Evolutionary conservation across 2,797 vertebrate genomes (phyloP), one percentile per base, ranked within the genome.

Genomic region (Odontamblyopus rebecca): DNA sequence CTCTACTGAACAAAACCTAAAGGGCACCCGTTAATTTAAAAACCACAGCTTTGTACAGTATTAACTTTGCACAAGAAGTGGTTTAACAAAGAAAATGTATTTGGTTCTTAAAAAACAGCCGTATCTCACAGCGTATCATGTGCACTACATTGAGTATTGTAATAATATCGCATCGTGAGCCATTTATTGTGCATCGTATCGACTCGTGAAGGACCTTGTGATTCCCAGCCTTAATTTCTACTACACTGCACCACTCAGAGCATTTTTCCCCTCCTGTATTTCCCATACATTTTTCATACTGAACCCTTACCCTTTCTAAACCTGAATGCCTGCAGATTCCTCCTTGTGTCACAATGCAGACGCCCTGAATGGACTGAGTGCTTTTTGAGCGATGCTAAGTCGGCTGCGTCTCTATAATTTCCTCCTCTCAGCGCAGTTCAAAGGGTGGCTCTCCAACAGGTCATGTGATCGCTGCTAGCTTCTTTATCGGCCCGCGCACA

Each of bases 401-500:
- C 91, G 87, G 87, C 90, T 80, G 91, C 90, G 91, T 88, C 89
- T 93, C 89, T 91, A 92, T 90, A 90, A 93, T 93, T 93, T 85
- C 85, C 90, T 62, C 88, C 86, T 89, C 87, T 91, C 88, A 93
- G 88, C 88, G 87, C 88, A 86, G 93, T 94, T 94, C 93, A 94
- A 93, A 94, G 93, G 91, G 91, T 91, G 91, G 89, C 90, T 91
- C 89, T 88, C 91, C 92, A 92, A 93, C 93, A 93, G 89, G 90
- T 76, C 82, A 90, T 92, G 91, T 93, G 92, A 94, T 94, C 91
- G 90, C 89, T 92, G 89, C 89, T 89, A 87, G 81, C 80, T 89
- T 90, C 92, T 94, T 94, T 93, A 94, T 94, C 94, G 91, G 86
- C 85, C 82, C 88, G 84, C 85, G 88, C 89, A 93, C 93, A 94